Percentiles rank a stretch among this genome's conserved stretches.
Evolutionary conservation across 1,140 invertebrate species (phyloP).

Genomic region (Spodoptera litura): DNA sequence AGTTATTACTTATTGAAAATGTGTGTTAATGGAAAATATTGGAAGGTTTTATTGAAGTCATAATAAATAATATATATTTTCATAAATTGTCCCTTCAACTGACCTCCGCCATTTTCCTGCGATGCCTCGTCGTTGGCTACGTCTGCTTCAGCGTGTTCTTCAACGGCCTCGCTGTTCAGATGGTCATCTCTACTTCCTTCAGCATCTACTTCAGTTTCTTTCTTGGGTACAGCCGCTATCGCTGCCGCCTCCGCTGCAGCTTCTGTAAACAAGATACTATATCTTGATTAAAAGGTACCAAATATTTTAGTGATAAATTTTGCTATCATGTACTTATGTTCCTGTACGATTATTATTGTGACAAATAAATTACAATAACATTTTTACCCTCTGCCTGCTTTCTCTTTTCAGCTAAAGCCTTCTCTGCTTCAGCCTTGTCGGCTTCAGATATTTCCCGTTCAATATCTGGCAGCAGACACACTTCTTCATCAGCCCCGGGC

Average conservation of each 20-base stretch:
- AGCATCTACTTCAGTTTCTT: slow-evolving; percentile 54
- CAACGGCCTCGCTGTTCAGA: slow-evolving; percentile 40
- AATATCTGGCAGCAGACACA: slow-evolving; percentile 87
- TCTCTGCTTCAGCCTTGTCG: slow-evolving; percentile 87
- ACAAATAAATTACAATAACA: slow-evolving; percentile 41
- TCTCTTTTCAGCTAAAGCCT: slow-evolving; percentile 85
- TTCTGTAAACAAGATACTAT: not conserved
- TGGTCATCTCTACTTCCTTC: slow-evolving; percentile 44
- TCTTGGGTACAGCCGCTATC: slow-evolving; percentile 62
- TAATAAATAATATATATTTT: not conserved
- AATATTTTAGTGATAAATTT: too few species aligned
- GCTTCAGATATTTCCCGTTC: slow-evolving; percentile 88
- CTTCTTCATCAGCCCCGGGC: slow-evolving; percentile 87
- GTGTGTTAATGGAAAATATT: too few species aligned
- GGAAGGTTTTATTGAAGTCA: too few species aligned
- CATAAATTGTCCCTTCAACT: not conserved
- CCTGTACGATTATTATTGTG: too few species aligned
- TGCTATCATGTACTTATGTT: too few species aligned
- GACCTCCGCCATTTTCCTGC: slow-evolving; percentile 65
- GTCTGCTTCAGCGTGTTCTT: slow-evolving; percentile 56
- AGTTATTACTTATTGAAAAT: too few species aligned
- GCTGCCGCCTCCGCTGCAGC: slow-evolving; percentile 57
- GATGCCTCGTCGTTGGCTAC: slow-evolving; percentile 60
- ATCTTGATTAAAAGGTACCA: too few species aligned
- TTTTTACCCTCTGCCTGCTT: slow-evolving; percentile 66